phyloP scores from a whole-genome alignment of 2,113 vertebrate genomes.

The Tympanuchus pallidicinctus region DNA sequence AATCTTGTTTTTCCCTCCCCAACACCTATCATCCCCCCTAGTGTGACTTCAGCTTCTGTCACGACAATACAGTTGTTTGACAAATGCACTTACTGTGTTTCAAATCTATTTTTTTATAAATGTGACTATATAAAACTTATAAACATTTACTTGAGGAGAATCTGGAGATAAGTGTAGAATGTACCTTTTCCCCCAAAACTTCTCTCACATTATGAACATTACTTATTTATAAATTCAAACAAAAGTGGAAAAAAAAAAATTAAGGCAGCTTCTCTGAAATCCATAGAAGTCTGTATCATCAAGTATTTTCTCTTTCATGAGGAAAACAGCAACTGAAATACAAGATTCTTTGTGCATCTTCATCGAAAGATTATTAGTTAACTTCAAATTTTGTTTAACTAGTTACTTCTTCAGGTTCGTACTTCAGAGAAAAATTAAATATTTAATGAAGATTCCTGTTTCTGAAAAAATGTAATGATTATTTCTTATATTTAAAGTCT shows the following conservation, averaged over 20 bases:
- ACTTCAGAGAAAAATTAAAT: background rate
- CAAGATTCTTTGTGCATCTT: background rate
- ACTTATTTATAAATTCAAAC: background rate
- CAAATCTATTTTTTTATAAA: background rate
- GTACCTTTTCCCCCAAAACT: background rate
- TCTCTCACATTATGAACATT: background rate
- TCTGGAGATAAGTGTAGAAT: background rate
- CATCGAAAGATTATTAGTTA: background rate
- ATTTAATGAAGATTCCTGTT: background rate
- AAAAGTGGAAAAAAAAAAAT: background rate
- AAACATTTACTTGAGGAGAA: background rate
- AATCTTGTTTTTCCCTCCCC: conserved; percentile 58
- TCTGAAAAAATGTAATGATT: background rate
- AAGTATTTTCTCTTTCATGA: background rate
- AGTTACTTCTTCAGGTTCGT: background rate
- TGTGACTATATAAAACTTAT: background rate
- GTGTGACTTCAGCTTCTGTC: background rate
- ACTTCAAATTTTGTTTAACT: background rate
- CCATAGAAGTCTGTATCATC: background rate
- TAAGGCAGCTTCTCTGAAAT: background rate
- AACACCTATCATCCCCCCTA: conserved; percentile 52
- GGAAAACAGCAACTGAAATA: background rate
- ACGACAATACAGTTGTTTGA: background rate
- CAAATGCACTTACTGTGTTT: background rate
- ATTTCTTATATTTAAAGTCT: background rate